A percentile compares a stretch with the other conserved stretches of the same genome.
Conservation (phyloP, 2,113 vertebrate genomes). For the Barbus barbus region DNA sequence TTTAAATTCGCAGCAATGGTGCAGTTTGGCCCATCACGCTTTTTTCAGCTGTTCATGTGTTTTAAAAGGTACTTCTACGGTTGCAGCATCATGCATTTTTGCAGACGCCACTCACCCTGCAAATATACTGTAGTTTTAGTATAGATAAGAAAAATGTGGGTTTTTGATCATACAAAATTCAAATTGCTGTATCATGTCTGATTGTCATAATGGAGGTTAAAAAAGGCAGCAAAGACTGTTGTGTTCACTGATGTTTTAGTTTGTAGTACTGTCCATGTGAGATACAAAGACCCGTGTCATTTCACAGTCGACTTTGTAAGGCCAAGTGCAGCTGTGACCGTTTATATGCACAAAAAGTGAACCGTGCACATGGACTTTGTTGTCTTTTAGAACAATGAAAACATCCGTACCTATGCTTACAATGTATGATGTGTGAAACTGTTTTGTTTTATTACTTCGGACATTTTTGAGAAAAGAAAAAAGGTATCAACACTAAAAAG, state of each 20-base stretch:
- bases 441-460: slow-evolving; percentile 43
- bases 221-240: slow-evolving; percentile 6
- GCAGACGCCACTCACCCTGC: not conserved
- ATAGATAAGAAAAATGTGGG: not conserved
- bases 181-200: not conserved
- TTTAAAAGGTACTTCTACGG: slow-evolving; percentile 59
- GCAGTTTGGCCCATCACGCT: slow-evolving; percentile 16
- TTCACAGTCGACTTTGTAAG: slow-evolving; percentile 8
- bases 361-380: not conserved
- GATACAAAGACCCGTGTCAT: not conserved
- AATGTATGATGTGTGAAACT: slow-evolving; percentile 2
- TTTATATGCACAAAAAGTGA: not conserved
- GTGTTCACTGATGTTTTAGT: slow-evolving; percentile 1
- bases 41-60: slow-evolving; percentile 42
- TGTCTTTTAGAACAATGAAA: not conserved
- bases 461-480: slow-evolving; percentile 43
- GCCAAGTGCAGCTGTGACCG: not conserved
- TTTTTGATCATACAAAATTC: slow-evolving; percentile 1
- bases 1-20: slow-evolving; percentile 70
- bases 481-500: slow-evolving; percentile 57
- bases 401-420: slow-evolving; percentile 23
- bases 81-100: slow-evolving; percentile 34
- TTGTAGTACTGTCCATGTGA: not conserved
- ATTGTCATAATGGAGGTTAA: slow-evolving; percentile 2
- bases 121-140: slow-evolving; percentile 26